Percentiles rank a stretch among this genome's conserved stretches.
Evolutionary conservation across 2,797 vertebrate species (phyloP).

Genomic region (Rousettus madagascariensis): DNA sequence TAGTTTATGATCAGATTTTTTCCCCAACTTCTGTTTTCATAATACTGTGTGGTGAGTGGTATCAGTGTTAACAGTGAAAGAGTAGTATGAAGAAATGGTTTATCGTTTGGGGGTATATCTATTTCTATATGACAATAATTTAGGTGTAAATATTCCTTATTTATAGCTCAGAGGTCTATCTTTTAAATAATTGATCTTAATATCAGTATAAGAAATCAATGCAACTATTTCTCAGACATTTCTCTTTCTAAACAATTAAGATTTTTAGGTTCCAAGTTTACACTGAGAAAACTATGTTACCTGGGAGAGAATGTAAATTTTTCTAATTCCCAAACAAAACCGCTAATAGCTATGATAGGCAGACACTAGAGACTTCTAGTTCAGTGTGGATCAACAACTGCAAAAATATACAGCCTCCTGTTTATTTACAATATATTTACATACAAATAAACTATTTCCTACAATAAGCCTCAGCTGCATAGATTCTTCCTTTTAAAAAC

Average conservation of each 20-base stretch:
- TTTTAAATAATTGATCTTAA: conserved; percentile 61
- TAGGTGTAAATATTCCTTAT: conserved; percentile 42
- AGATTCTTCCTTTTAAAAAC: conserved; percentile 84
- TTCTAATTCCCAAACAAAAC: conserved; percentile 77
- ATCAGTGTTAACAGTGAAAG: conserved; percentile 31
- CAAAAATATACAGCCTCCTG: conserved; percentile 90
- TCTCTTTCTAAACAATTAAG: conserved; percentile 64
- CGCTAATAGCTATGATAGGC: conserved; percentile 74
- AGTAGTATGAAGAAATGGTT: conserved; percentile 36
- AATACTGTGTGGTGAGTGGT: conserved; percentile 34
- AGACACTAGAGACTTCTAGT: conserved; percentile 81
- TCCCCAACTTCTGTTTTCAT: conserved; percentile 65
- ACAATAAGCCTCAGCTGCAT: conserved; percentile 86
- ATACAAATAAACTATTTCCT: conserved; percentile 83
- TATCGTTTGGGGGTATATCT: conserved; percentile 16
- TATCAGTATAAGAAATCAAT: conserved; percentile 62
- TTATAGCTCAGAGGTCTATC: conserved; percentile 54
- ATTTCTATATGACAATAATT: conserved; percentile 39
- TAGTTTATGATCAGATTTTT: conserved; percentile 70
- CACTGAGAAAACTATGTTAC: conserved; percentile 62
- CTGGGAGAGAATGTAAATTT: conserved; percentile 72
- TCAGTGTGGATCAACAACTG: conserved; percentile 83
- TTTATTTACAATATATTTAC: conserved; percentile 88
- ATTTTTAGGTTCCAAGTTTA: conserved; percentile 70
- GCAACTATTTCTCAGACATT: conserved; percentile 48